Evolutionary conservation across 1,140 invertebrate species (phyloP).

Genomic region (Mylabris phalerata): DNA sequence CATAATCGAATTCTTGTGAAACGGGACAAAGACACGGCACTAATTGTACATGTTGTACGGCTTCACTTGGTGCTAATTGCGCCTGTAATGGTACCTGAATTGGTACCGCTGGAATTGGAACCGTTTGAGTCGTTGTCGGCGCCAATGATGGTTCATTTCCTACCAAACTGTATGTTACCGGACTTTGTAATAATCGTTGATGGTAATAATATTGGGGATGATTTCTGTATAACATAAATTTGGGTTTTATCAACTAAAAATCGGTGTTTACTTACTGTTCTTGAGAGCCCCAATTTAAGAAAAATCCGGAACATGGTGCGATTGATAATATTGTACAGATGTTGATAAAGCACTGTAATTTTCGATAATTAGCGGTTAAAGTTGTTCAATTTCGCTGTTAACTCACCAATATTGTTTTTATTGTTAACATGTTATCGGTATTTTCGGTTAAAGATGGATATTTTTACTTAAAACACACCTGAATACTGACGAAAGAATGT

Average conservation of each 20-base stretch:
- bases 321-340: not conserved
- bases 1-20: slow-evolving; percentile 29
- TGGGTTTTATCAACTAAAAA: not conserved
- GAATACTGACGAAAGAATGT: slow-evolving; percentile 9
- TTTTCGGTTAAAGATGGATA: not conserved
- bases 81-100: slow-evolving; percentile 6
- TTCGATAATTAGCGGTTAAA: not conserved
- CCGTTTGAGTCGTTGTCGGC: not conserved
- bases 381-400: not conserved
- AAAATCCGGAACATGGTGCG: slow-evolving; percentile 2
- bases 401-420: slow-evolving; percentile 6
- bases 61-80: slow-evolving; percentile 1
- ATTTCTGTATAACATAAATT: not conserved
- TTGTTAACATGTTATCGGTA: not conserved
- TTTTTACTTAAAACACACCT: not conserved
- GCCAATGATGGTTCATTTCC: not conserved
- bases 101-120: slow-evolving; percentile 4
- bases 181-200: slow-evolving; percentile 1
- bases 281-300: slow-evolving; percentile 4
- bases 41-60: slow-evolving; percentile 42
- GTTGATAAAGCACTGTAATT: not conserved
- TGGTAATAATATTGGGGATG: slow-evolving; percentile 6
- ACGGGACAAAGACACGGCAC: slow-evolving; percentile 50
- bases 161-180: no score
- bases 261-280: slow-evolving; percentile 4